Base-by-base conservation (phyloP, 2,113 vertebrate species). In the Sinocyclocheilus rhinocerous region DNA sequence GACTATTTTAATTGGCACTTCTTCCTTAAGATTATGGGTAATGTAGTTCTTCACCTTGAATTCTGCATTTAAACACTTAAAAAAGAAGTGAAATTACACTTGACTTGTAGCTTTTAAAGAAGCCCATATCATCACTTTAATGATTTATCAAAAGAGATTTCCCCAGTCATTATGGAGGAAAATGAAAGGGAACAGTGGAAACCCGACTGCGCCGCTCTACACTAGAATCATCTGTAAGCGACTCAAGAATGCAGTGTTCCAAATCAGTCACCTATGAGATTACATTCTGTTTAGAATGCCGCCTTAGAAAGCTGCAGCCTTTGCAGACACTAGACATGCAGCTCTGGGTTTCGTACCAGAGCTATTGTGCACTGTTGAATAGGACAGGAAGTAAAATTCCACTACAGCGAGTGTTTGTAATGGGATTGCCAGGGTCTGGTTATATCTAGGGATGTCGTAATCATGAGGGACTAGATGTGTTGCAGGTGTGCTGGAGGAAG, bases 401-500 rank as follows among this genome's bases (percentile, higher is more conserved):
- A 69, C 84, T 85, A 52, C 61, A 85, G 75, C 26, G 12, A 67
- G 63, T 39, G 22, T 76, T 20, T 72, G 29, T 52, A 52, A 61
- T n/a, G 57, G 52, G 36, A 29, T 61, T 75, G 72, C 36, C 33
- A 42, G 33, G 29, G 16, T 52, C 50, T 59, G 73, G 15, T 7
- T 79, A 36, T 39, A 48, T 70, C 18, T 57, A 42, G 76, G 57
- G 69, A 82, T 45, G 9, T 6, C 26, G 86, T 84, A 83, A 84
- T 55, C 36, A 33, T 16, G 81, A 57, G 73, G 75, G 63, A 84
- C 39, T 10, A 42, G 82, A 79, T 15, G 26, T 42, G 50, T 26
- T 59, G 26, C 67, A 84, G 61, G 86, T 75, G 83, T 84, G 26
- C 18, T 73, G 52, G 9, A 81, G 42, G 61, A 61, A 24, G 85